Base-by-base conservation (phyloP, 2,113 vertebrate genomes). In the Natator depressus region DNA sequence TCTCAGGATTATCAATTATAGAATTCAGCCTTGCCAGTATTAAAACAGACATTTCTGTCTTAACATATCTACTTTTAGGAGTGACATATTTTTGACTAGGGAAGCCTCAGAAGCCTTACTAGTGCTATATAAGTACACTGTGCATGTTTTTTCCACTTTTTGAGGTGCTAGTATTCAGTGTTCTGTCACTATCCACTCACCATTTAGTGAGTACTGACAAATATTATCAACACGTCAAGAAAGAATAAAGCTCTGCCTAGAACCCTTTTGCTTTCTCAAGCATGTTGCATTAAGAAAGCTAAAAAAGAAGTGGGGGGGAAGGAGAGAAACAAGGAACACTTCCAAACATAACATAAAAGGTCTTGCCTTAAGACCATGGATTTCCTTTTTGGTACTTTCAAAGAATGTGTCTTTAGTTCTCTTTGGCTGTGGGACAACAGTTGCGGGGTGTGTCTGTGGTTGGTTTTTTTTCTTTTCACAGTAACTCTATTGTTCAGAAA, bases 401-500 rank as follows among this genome's bases (percentile, higher is more conserved):
- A 98, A 99, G 98, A 98, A 98, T 97, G 97, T 35, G 89, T 97
- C 98, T 98, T 98, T 98, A 98, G 98, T 98, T 98, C 98, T 97
- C 50, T 92, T 98, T 98, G 98, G 98, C 98, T 94, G 91, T 96
- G 97, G 97, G 97, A 98, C 98, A 96, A 92, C 96, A 95, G 97
- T 98, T 97, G 96, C 87, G 97, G 98, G 98, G 98, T 98, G 98
- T 98, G 98, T 98, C 97, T 98, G 97, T 94, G 97, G 97, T 97
- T 54, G 95, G 85, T 82, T 88, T 85, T 97, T 98, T 97, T 96
- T 95, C 97, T 98, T 97, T 96, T 97, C 98, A 99, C 98, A 99
- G 98, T 98, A 98, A 98, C 98, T 89, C 98, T 97, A 98, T 99
- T 99, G 98, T 99, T 98, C 97, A 95, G 97, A 97, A 97, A 98